Evolutionary conservation across 2,113 vertebrate genomes (phyloP).

Genomic region (Chaetorhynchus papuensis): DNA sequence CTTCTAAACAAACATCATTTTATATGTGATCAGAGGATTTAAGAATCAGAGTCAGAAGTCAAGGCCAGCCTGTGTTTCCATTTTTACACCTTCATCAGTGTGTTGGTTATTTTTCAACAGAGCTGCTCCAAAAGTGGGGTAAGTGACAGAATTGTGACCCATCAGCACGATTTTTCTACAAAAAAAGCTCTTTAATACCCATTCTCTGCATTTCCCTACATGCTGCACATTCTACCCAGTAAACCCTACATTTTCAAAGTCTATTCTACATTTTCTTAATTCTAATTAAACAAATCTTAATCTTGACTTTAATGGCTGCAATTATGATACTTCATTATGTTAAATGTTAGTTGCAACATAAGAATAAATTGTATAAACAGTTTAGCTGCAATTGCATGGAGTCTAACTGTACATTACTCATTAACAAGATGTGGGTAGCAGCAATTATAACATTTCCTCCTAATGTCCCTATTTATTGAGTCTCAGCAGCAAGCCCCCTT

Average conservation of each 20-base stretch:
- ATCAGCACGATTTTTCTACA: not conserved
- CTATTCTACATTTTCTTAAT: conserved; percentile 82
- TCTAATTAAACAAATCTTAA: conserved; percentile 88
- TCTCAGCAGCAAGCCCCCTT: conserved; percentile 79
- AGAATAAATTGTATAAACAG: conserved; percentile 86
- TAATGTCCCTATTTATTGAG: conserved; percentile 87
- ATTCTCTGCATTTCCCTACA: not conserved
- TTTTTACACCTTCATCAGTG: not conserved
- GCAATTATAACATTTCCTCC: conserved; percentile 83
- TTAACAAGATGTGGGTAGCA: conserved; percentile 87
- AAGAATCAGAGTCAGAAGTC: not conserved
- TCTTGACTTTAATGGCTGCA: conserved; percentile 81
- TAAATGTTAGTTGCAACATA: conserved; percentile 82
- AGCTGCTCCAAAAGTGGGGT: not conserved
- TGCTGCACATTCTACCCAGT: conserved; percentile 28
- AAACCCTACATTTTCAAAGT: conserved; percentile 58
- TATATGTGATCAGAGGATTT: not conserved
- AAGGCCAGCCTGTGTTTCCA: not conserved
- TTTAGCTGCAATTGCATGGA: conserved; percentile 82
- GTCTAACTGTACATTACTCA: conserved; percentile 86
- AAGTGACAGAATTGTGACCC: not conserved
- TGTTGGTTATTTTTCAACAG: not conserved
- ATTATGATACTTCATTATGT: conserved; percentile 86
- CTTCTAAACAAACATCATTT: not conserved
- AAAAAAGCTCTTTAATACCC: conserved; percentile 36